These are phyloP conservation scores for Danio kyathit DNA, from an alignment of 2,797 vertebrate species.

Conservation along the genomic window DNA sequence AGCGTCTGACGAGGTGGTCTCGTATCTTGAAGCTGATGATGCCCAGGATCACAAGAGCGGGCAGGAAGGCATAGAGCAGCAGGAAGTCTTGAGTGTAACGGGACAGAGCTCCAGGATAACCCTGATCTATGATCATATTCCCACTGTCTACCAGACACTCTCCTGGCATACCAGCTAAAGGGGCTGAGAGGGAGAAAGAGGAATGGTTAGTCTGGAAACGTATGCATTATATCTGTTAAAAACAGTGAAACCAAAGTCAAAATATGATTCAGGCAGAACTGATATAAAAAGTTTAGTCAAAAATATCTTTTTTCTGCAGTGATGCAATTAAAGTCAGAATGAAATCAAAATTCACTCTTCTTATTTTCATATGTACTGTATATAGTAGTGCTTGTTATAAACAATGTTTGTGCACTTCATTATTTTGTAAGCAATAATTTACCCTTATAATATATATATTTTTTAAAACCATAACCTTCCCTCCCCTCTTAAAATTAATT, in stretches of 20 bases:
- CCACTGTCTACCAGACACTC: slow-evolving; percentile 74
- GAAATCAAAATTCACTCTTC: no score
- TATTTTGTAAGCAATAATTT: no score
- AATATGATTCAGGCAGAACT: neutral
- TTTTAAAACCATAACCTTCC: no score
- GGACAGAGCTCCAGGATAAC: slow-evolving; percentile 84
- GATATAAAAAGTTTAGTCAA: neutral
- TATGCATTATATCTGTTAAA: neutral
- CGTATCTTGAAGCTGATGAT: slow-evolving; percentile 90
- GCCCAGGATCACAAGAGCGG: slow-evolving; percentile 84
- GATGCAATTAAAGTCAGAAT: neutral
- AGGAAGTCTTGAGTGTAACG: slow-evolving; percentile 87
- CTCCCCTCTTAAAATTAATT: no score
- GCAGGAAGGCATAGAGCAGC: slow-evolving; percentile 90
- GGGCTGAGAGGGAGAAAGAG: slow-evolving; percentile 58
- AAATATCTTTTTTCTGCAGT: neutral
- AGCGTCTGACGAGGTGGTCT: slow-evolving; percentile 82
- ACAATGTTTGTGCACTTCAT: no score
- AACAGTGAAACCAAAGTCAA: neutral
- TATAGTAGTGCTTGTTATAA: no score
- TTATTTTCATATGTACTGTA: no score
- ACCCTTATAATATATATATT: no score
- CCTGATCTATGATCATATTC: slow-evolving; percentile 77
- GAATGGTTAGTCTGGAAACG: neutral
- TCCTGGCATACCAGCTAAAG: slow-evolving; percentile 62